A percentile compares a stretch with the other conserved stretches of the same genome.
phyloP scores from a whole-genome alignment of 1,140 invertebrate genomes.

The Tetramorium parvispinum region DNA sequence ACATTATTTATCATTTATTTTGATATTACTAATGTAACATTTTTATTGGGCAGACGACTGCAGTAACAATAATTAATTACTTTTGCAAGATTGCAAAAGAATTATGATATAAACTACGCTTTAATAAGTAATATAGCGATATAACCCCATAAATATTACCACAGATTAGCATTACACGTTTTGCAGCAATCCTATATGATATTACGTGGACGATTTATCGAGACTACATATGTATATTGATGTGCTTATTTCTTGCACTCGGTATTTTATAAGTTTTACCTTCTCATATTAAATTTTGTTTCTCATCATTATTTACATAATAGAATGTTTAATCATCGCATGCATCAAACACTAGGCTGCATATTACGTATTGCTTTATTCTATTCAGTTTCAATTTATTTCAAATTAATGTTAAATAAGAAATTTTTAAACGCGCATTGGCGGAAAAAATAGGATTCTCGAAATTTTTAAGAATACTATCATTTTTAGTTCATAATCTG shows the following conservation, averaged over 20 bases:
- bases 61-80: neutral
- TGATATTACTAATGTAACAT: constrained; percentile 9
- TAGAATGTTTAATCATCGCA: constrained; percentile 25
- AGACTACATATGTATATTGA: neutral
- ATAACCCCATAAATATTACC: neutral
- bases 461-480: neutral
- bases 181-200: neutral
- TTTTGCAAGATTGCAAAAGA: constrained; percentile 20
- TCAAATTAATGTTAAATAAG: constrained; percentile 6
- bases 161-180: neutral
- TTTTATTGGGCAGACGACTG: neutral
- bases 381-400: neutral
- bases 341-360: neutral
- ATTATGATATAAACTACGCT: neutral
- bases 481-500: neutral
- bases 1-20: neutral
- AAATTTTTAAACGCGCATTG: neutral
- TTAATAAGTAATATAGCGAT: neutral
- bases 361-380: constrained; percentile 8
- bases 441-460: neutral
- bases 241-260: neutral
- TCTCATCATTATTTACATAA: constrained; percentile 10
- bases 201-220: neutral
- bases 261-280: neutral
- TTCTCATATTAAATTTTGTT: neutral